Base-by-base conservation (phyloP, 2,888 invertebrate genomes). In the Yponomeuta evonymella region DNA sequence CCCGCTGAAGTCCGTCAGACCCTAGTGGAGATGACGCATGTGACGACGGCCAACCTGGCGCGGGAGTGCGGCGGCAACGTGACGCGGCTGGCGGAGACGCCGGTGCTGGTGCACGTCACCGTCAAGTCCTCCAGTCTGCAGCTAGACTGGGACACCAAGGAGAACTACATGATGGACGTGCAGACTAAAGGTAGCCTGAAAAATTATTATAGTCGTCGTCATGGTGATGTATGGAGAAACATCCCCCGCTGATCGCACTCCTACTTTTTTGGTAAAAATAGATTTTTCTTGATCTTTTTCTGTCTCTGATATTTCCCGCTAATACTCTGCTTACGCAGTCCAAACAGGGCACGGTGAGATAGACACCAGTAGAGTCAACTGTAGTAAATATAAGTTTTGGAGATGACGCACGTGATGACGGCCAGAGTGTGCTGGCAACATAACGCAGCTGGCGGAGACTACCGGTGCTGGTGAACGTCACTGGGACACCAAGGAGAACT, bases 401-500 rank as follows among this genome's bases (percentile, higher is more conserved):
- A 94, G 73, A 93, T 94, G 77, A 92, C 93, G 12, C 87, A 93
- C 0, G 85, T 94, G 29, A 94, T 94, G 58, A 83, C 93, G 0
- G 82, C 87, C 1, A 15, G 94, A 94, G 75, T 96, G 96, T 75
- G 88, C 85, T 0, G 85, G 91, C 29, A 84, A 79, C 72, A 86
- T 83, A 48, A 90, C 88, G 0, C 85, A 89, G 62, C 36, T 83
- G 4, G 82, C 81, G 15, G 87, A 93, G 65, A 93, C 93, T n/a
- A 0, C 91, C 93, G 6, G 88, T 95, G 29, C 83, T 92, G n/a
- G 93, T 96, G 1, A 88, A 91, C 78, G 84, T 96, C 2, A 88
- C 86, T 95, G 95, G 95, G 85, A 87, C 2, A 96, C 96, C 0
- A 93, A 95, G 75, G 96, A 97, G 83, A 91, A 94, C 58, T 97